A percentile compares a stretch with the other conserved stretches of the same genome.
Evolutionary conservation across 2,888 invertebrate species (phyloP).

Genomic region (Idaea straminata): DNA sequence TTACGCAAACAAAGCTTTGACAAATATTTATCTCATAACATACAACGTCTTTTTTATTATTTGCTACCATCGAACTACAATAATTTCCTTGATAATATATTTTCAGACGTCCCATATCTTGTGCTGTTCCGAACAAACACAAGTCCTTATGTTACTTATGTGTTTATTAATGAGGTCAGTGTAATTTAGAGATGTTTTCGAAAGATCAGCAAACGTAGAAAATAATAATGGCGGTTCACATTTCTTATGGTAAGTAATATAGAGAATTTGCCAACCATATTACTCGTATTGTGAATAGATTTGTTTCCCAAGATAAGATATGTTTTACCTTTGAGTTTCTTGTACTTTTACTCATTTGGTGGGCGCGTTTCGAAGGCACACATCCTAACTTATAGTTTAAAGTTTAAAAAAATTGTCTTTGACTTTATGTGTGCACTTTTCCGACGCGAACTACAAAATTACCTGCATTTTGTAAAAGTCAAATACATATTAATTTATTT

Average conservation of each 20-base stretch:
- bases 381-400: too few species aligned
- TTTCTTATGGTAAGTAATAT: neutral
- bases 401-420: too few species aligned
- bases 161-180: conserved; percentile 38
- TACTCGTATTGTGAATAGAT: neutral
- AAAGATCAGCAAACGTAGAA: conserved; percentile 38
- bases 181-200: conserved; percentile 41
- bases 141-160: conserved; percentile 28
- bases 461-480: neutral
- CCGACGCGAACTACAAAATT: neutral
- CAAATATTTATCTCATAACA: neutral
- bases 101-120: neutral
- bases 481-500: neutral
- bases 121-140: neutral
- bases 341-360: too few species aligned
- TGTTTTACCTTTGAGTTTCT: neutral
- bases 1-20: neutral
- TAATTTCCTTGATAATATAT: neutral
- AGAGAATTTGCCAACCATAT: neutral
- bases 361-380: too few species aligned
- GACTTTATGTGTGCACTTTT: neutral
- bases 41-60: neutral
- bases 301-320: neutral
- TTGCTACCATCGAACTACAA: neutral
- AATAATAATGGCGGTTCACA: neutral